These are phyloP conservation scores for Hypercompe scribonia DNA, from an alignment of 2,888 invertebrate species.

Conservation along the genomic window DNA sequence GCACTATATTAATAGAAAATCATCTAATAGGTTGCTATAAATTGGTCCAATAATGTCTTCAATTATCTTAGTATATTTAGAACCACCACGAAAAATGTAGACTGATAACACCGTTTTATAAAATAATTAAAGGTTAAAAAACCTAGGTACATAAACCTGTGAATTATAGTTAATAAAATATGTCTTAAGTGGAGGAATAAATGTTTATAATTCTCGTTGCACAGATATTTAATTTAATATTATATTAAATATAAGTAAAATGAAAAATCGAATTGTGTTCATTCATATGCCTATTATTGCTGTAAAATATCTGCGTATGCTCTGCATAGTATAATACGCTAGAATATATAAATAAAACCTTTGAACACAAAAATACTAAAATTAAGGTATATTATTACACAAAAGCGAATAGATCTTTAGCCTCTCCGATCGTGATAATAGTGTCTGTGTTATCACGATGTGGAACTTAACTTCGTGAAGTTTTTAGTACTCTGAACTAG, in stretches of 20 bases:
- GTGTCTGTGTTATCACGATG: not conserved
- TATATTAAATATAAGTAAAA: not conserved
- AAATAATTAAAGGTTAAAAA: no score
- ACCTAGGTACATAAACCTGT: not conserved
- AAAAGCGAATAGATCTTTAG: not conserved
- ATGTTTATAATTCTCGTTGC: not conserved
- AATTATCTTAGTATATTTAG: no score
- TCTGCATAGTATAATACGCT: not conserved
- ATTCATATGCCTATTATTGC: constrained; percentile 37
- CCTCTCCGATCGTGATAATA: not conserved
- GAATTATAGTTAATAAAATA: not conserved
- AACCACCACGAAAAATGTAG: no score
- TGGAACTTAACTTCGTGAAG: not conserved
- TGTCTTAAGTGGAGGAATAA: not conserved
- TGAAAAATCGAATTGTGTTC: constrained; percentile 20
- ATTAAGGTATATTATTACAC: not conserved
- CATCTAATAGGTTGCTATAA: no score
- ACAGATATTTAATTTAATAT: not conserved
- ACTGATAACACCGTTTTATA: no score
- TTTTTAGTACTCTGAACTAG: not conserved
- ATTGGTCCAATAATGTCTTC: not conserved
- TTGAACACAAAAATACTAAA: not conserved
- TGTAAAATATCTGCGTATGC: not conserved
- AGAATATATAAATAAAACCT: not conserved
- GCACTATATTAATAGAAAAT: not conserved